Conservation (phyloP, 1,140 invertebrate species). For the Drosophila nigromelanica region DNA sequence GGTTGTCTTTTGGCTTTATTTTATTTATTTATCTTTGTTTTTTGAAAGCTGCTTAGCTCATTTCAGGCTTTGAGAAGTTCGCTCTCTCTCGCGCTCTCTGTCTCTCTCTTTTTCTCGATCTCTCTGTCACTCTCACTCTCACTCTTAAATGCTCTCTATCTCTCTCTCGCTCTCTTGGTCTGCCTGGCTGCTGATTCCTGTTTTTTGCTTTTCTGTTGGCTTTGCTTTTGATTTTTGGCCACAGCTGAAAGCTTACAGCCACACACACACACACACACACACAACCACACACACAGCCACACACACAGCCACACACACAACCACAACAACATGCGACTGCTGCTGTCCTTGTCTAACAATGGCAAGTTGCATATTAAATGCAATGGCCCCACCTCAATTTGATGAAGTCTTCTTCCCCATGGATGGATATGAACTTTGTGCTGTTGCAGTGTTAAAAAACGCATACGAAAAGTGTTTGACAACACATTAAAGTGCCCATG, state of each 20-base stretch:
- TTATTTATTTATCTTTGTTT: constrained; percentile 21
- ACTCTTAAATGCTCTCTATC: constrained; percentile 4
- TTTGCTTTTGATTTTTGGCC: constrained; percentile 56
- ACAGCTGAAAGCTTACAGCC: constrained; percentile 27
- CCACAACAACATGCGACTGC: constrained; percentile 16
- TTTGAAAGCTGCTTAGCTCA: constrained; percentile 40
- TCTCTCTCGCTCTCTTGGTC: constrained; percentile 13
- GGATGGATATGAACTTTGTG: background rate
- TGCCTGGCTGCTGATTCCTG: constrained; percentile 60
- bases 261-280: constrained; percentile 13
- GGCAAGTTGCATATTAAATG: constrained; percentile 63
- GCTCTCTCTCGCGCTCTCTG: background rate
- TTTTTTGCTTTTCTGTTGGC: constrained; percentile 62
- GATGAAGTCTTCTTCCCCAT: constrained; percentile 46
- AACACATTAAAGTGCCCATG: background rate
- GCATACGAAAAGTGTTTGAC: background rate
- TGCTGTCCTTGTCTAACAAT: constrained; percentile 14
- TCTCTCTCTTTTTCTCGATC: background rate
- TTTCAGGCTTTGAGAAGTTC: background rate
- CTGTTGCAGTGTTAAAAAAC: background rate
- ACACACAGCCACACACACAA: constrained; percentile 13
- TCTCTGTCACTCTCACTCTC: constrained; percentile 4
- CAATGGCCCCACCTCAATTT: constrained; percentile 45
- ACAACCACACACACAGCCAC: constrained; percentile 7
- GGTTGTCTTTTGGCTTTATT: constrained; percentile 12